These are phyloP conservation scores for Pristionchus arcanus DNA, from an alignment of 2,888 invertebrate species.

Conservation along the genomic window DNA sequence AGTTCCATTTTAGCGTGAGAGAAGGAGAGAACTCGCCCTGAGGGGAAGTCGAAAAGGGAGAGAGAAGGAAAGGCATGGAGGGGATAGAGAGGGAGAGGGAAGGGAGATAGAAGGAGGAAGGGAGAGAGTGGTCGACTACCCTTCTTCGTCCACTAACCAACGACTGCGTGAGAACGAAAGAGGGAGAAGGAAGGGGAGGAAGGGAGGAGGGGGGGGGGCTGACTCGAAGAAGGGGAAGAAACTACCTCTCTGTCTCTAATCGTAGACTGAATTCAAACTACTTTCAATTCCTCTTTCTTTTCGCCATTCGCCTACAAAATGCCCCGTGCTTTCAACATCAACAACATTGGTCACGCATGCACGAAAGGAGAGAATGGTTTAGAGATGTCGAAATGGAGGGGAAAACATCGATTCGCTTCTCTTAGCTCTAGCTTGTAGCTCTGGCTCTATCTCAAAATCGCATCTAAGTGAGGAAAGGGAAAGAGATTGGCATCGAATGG, in stretches of 20 bases:
- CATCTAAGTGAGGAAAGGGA: background rate
- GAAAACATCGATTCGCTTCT: constrained; percentile 20
- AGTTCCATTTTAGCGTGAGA: constrained; percentile 32
- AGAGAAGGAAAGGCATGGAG: background rate
- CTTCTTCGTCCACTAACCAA: constrained; percentile 13
- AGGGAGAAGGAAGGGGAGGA: constrained; percentile 1
- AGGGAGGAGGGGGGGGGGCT: background rate
- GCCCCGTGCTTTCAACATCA: background rate
- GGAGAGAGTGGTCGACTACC: background rate
- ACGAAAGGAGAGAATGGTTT: background rate
- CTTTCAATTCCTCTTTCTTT: background rate
- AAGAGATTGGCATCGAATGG: background rate
- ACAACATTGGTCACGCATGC: background rate
- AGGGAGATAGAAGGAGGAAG: background rate
- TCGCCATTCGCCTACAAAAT: constrained; percentile 4
- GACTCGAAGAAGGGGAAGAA: background rate
- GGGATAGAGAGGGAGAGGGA: background rate
- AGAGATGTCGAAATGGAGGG: background rate
- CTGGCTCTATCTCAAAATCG: constrained; percentile 11
- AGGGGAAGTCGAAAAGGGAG: constrained; percentile 20
- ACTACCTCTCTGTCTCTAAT: background rate
- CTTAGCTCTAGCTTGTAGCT: constrained; percentile 23
- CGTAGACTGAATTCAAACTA: background rate
- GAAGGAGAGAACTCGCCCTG: constrained; percentile 21
- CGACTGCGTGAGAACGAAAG: constrained; percentile 30